A percentile compares a stretch with the other conserved stretches of the same genome.
Evolutionary conservation across 1,140 invertebrate species (phyloP).

Genomic region (Calephelis virginiensis): DNA sequence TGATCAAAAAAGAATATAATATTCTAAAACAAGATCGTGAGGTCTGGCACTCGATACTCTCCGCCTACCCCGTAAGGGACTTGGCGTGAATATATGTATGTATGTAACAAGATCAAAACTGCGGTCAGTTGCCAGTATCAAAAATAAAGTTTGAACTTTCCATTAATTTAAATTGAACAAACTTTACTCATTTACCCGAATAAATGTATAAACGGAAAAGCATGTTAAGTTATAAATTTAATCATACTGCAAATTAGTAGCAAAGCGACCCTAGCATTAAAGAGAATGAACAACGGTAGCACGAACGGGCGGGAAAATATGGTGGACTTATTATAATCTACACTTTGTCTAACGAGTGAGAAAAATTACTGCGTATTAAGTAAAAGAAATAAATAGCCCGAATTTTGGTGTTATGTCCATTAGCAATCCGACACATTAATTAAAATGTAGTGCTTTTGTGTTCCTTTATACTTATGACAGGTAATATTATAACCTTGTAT

Average conservation of each 20-base stretch:
- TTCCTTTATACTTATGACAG: neutral
- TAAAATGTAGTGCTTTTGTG: conserved; percentile 22
- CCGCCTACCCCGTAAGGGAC: too few relatives aligned
- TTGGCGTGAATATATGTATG: too few relatives aligned
- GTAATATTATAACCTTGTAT: too few relatives aligned
- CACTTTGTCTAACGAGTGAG: conserved; percentile 49
- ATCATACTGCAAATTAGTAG: conserved; percentile 66
- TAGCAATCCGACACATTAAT: conserved; percentile 32
- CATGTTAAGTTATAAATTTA: conserved; percentile 63
- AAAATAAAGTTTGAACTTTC: conserved; percentile 15
- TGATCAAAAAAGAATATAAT: too few relatives aligned
- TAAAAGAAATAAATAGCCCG: conserved; percentile 29
- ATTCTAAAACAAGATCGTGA: too few relatives aligned
- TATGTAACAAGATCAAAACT: too few relatives aligned
- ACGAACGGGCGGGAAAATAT: conserved; percentile 66
- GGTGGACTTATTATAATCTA: conserved; percentile 67
- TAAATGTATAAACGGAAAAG: conserved; percentile 31
- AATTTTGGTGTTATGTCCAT: conserved; percentile 30
- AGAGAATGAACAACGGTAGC: conserved; percentile 56
- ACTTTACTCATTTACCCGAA: too few relatives aligned
- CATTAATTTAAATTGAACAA: neutral
- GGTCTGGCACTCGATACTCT: too few relatives aligned
- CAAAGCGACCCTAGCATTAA: conserved; percentile 65
- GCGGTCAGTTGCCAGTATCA: too few relatives aligned
- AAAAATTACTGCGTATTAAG: conserved; percentile 22